Evolutionary conservation across 2,888 invertebrate genomes (phyloP).

Genomic region (Anticlea derivata): DNA sequence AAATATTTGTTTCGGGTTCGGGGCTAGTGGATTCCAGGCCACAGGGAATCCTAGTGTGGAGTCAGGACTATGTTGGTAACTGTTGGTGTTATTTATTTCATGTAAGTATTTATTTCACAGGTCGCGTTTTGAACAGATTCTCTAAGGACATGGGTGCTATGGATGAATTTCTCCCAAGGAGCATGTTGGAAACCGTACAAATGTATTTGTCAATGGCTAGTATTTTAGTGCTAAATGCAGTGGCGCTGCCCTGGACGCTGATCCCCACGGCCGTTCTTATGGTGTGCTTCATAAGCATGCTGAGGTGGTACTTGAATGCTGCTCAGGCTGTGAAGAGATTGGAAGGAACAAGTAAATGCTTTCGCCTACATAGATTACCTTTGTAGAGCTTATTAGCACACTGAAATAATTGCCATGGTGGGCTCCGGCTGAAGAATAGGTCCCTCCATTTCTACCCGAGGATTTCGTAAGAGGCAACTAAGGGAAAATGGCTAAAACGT

Average conservation of each 20-base stretch:
- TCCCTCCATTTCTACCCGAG: too few relatives aligned
- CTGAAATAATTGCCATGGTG: too few relatives aligned
- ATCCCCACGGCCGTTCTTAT: conserved; percentile 66
- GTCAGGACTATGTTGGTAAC: too few relatives aligned
- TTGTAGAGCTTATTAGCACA: too few relatives aligned
- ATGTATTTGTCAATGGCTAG: conserved; percentile 70
- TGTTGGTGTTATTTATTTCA: too few relatives aligned
- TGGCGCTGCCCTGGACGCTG: conserved; percentile 70
- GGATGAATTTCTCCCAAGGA: conserved; percentile 89
- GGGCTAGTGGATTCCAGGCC: too few relatives aligned
- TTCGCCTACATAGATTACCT: too few relatives aligned
- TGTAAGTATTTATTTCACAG: conserved; percentile 46
- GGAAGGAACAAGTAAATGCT: conserved; percentile 86
- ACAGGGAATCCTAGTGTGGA: too few relatives aligned
- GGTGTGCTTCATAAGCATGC: conserved; percentile 84
- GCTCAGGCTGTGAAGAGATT: conserved; percentile 90
- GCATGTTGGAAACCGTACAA: conserved; percentile 85
- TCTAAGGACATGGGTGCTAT: conserved; percentile 93
- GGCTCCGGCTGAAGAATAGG: too few relatives aligned
- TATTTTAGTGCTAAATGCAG: conserved; percentile 66
- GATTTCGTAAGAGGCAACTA: too few relatives aligned
- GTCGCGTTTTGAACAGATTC: conserved; percentile 89
- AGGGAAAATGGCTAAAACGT: too few relatives aligned
- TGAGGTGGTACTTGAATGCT: conserved; percentile 88
- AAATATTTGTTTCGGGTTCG: too few relatives aligned